Evolutionary conservation across 2,888 invertebrate species (phyloP).

Genomic region (Callinectes sapidus): DNA sequence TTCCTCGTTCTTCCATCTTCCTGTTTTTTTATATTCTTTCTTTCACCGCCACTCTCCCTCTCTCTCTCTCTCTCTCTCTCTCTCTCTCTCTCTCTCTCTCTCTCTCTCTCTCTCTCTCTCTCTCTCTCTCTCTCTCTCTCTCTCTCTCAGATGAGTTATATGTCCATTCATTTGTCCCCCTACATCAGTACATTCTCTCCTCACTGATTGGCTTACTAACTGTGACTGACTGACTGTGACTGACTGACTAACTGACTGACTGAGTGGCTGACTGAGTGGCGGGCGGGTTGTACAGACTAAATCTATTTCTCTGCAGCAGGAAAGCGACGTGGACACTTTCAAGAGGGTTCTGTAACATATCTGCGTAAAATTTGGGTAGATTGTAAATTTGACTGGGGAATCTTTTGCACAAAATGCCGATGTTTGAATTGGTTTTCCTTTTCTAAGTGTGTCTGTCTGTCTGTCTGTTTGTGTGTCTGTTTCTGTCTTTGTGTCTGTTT

Average conservation of each 20-base stretch:
- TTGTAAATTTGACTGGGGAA: not conserved
- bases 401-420: not conserved
- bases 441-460: too few relatives aligned
- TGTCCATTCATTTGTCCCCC: not conserved
- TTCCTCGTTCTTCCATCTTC: not conserved
- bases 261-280: too few relatives aligned
- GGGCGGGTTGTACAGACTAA: too few relatives aligned
- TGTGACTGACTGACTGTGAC: too few relatives aligned
- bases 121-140: too few relatives aligned
- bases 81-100: slow-evolving; percentile 21
- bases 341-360: not conserved
- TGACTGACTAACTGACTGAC: too few relatives aligned
- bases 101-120: not conserved
- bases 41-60: not conserved
- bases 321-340: not conserved
- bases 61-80: not conserved
- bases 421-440: not conserved
- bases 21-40: not conserved
- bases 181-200: not conserved
- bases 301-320: too few relatives aligned
- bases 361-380: not conserved
- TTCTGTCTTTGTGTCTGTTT: too few relatives aligned
- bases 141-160: too few relatives aligned
- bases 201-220: too few relatives aligned
- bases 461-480: too few relatives aligned